These are phyloP conservation scores for Zosterops lateralis DNA, from an alignment of 2,113 vertebrate species.

Conservation along the genomic window DNA sequence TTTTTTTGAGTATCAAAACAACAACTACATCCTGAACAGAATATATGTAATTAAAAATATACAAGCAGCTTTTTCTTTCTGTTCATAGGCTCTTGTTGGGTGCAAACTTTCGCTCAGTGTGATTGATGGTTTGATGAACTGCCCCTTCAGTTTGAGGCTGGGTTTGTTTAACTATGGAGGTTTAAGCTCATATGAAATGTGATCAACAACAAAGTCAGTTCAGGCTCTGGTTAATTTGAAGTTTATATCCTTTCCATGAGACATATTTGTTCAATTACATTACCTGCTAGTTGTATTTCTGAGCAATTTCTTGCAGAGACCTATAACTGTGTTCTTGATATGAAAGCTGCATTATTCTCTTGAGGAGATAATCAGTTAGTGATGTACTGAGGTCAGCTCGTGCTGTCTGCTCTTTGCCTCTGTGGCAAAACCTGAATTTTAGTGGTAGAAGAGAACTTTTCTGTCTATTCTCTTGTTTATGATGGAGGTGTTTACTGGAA, in stretches of 20 bases:
- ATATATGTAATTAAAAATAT: neutral
- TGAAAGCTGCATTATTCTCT: neutral
- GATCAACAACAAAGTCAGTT: neutral
- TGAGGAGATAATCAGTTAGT: neutral
- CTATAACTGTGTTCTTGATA: neutral
- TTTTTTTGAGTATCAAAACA: neutral
- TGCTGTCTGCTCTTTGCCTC: neutral
- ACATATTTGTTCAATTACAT: neutral
- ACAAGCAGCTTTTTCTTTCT: neutral
- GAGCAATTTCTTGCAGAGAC: neutral
- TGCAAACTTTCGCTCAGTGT: neutral
- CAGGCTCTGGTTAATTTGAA: neutral
- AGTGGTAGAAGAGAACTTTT: neutral
- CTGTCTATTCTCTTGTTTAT: neutral
- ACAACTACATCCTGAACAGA: too few species aligned
- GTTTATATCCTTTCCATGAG: neutral
- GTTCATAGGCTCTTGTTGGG: neutral
- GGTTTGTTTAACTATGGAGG: neutral
- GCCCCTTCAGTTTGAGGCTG: neutral
- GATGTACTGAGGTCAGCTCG: neutral
- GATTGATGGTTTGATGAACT: neutral
- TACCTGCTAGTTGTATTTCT: slow-evolving; percentile 34
- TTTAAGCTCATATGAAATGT: neutral
- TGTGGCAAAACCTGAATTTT: neutral
- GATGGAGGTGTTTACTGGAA: neutral